Conservation (phyloP, 2,113 vertebrate species). For the Promerops cafer region DNA sequence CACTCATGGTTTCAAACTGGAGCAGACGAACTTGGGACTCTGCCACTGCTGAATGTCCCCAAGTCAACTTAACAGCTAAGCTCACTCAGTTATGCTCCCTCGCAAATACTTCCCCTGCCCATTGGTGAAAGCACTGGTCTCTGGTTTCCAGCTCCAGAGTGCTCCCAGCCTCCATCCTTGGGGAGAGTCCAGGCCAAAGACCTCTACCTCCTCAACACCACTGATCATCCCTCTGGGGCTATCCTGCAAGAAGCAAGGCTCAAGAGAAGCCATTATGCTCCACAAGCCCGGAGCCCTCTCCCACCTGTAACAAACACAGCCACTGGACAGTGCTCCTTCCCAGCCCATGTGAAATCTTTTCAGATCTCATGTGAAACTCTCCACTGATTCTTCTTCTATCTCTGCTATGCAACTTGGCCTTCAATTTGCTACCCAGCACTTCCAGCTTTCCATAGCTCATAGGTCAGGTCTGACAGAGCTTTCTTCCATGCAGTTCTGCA, state of each 20-base stretch:
- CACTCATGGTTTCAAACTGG: background rate
- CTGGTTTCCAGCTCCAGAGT: background rate
- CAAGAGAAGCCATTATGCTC: background rate
- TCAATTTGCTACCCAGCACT: background rate
- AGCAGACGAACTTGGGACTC: background rate
- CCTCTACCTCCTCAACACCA: background rate
- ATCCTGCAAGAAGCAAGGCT: background rate
- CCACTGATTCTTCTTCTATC: background rate
- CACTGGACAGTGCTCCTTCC: background rate
- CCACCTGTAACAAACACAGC: background rate
- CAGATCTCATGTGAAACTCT: background rate
- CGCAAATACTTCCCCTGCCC: background rate
- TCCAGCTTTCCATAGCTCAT: background rate
- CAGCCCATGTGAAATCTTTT: background rate
- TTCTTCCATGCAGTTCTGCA: background rate
- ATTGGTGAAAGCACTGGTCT: background rate
- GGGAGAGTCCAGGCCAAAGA: background rate
- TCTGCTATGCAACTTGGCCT: background rate
- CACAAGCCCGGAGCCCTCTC: background rate
- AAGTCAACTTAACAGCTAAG: background rate
- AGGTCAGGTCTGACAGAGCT: background rate
- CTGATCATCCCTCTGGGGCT: background rate
- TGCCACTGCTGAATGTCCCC: background rate
- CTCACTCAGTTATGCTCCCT: background rate
- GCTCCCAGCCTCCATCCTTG: background rate